Conservation (phyloP, 2,888 invertebrate genomes). For the Drepana falcataria region DNA sequence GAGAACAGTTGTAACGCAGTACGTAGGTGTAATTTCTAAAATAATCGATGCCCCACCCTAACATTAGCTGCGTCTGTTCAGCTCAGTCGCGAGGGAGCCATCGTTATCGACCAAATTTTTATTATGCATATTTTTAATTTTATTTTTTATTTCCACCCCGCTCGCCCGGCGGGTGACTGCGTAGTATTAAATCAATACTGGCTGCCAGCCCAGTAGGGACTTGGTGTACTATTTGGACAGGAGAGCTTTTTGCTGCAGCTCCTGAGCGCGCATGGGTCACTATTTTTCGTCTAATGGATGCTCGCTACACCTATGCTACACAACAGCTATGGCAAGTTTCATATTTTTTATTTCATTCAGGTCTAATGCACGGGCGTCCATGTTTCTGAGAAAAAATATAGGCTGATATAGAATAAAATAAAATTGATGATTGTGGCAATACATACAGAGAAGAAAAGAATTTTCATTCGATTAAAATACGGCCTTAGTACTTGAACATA, state of each 20-base stretch:
- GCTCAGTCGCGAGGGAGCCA: slow-evolving; percentile 44
- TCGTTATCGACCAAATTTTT: slow-evolving; percentile 72
- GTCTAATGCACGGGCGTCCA: no score
- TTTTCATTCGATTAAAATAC: no score
- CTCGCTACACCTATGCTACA: slow-evolving; percentile 12
- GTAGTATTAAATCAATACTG: slow-evolving; percentile 61
- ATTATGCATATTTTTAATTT: slow-evolving; percentile 73
- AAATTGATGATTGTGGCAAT: no score
- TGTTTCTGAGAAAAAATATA: no score
- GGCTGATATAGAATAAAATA: no score
- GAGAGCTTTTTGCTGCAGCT: slow-evolving; percentile 20
- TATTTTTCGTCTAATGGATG: slow-evolving; percentile 40
- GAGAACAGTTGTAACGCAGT: slow-evolving; percentile 17
- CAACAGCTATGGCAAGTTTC: background rate
- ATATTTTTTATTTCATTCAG: slow-evolving; percentile 8
- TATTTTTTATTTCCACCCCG: slow-evolving; percentile 61
- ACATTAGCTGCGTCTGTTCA: slow-evolving; percentile 45
- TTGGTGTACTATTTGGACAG: slow-evolving; percentile 42
- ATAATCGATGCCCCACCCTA: slow-evolving; percentile 58
- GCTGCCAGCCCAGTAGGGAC: slow-evolving; percentile 14
- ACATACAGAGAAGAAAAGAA: no score
- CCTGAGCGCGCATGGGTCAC: slow-evolving; percentile 11
- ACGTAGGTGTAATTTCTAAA: slow-evolving; percentile 46
- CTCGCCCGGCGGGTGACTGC: slow-evolving; percentile 35
- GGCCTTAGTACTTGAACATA: no score